Base-by-base conservation (phyloP, 64 coral and sea anemone genomes). In the Trachythela sp. region DNA sequence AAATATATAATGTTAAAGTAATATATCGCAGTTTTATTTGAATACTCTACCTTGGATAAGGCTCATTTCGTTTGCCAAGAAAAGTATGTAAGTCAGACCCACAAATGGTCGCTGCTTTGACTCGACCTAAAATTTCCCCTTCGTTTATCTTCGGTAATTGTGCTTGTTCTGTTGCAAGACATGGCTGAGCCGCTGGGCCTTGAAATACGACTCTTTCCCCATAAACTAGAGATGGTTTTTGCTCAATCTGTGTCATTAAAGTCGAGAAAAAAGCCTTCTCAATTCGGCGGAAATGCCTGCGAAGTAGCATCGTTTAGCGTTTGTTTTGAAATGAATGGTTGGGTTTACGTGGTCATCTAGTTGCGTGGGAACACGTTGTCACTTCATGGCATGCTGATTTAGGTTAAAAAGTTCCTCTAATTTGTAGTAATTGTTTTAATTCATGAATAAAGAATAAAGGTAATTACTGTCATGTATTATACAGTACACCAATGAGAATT, bases 51-150 rank as follows among this genome's bases (percentile, higher is more conserved):
- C 95, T 97, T 45, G 95, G 92, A 56, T 86, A 54, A 45, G 88
- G 87, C 48, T 94, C 95, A 38, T 85, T 97, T 56, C 95, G 80
- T 39, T 35, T 90, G 1, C 95, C 92, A n/a, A 91, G 85, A 37
- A 97, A 90, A 3, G 95, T 97, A 40, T 97, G 95, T 13, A 97
- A 89, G 77, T 97, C 95, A 31, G 95, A 97, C 6, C 95, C 95
- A 94, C 95, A 97, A 39, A 97, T 94, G 1, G 95, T 92, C 60
- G 95, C 91, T 72, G 90, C 83, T 45, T 86, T 40, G 2, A 97
- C 17, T 84, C 92, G 90, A 5, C 95, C 92, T 32, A 97, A 92
- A 40, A 97, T 97, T 91, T 97, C 95, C 32, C 95, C 95, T 56
- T 92, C 14, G n/a, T 77, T 40, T 48, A 97, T 86, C 8, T 52